Percentiles rank a stretch among this genome's conserved stretches.
Evolutionary conservation across 2,888 invertebrate species (phyloP).

Genomic region (Pyrrhia umbra): DNA sequence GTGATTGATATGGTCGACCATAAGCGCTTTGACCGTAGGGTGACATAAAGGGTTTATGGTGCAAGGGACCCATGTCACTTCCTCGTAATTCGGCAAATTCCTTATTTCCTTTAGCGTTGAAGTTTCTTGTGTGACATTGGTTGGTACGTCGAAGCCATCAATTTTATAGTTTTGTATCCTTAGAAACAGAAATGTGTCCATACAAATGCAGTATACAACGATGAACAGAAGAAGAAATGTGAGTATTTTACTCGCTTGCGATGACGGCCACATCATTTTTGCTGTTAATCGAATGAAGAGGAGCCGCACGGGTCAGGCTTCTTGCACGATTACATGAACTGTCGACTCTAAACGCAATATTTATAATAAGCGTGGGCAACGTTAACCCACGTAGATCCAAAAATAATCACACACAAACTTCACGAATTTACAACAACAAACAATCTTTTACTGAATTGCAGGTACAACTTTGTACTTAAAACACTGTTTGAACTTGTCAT

Average conservation of each 20-base stretch:
- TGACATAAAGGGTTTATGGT: conserved; percentile 94
- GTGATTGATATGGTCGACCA: conserved; percentile 95
- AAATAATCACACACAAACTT: conserved; percentile 48
- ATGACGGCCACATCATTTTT: conserved; percentile 93
- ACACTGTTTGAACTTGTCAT: conserved; percentile 39
- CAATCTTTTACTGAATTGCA: conserved; percentile 12
- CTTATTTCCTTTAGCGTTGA: conserved; percentile 70
- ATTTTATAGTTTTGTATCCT: conserved; percentile 93
- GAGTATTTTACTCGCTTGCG: conserved; percentile 93
- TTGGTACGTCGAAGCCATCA: conserved; percentile 77
- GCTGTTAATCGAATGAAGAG: conserved; percentile 33
- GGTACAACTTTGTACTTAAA: conserved; percentile 23
- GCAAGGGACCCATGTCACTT: conserved; percentile 92
- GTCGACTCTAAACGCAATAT: conserved; percentile 36
- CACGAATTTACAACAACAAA: conserved; percentile 37
- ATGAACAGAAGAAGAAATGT: conserved; percentile 90
- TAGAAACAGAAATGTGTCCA: conserved; percentile 93
- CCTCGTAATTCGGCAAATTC: conserved; percentile 81
- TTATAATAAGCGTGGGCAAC: conserved; percentile 40
- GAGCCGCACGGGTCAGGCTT: conserved; percentile 35
- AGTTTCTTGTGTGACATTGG: conserved; percentile 66
- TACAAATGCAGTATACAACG: conserved; percentile 92
- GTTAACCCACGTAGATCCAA: conserved; percentile 43
- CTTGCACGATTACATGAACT: conserved; percentile 20
- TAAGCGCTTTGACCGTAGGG: conserved; percentile 95